Percentiles rank a stretch among this genome's conserved stretches.
Evolutionary conservation across 2,113 vertebrate genomes (phyloP).

Genomic region (Xenotilapia caudafasciata): DNA sequence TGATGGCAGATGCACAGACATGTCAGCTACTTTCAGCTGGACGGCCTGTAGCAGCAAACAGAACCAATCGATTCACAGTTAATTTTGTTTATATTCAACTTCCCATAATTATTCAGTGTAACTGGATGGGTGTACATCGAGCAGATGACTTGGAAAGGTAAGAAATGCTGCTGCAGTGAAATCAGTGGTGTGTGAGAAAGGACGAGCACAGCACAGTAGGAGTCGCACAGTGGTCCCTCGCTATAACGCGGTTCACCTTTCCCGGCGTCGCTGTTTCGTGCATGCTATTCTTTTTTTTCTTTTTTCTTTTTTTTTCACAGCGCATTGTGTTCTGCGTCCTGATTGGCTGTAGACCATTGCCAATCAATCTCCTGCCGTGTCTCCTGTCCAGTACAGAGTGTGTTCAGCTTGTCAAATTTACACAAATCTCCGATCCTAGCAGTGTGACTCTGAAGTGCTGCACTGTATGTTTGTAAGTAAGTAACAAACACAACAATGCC

Average conservation of each 20-base stretch:
- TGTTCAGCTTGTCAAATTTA: not conserved
- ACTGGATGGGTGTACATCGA: not conserved
- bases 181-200: too few relatives aligned
- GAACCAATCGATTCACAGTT: not conserved
- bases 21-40: not conserved
- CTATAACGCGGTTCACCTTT: not conserved
- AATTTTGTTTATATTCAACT: not conserved
- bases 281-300: not conserved
- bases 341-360: not conserved
- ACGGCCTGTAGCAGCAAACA: not conserved
- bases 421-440: not conserved
- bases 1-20: not conserved
- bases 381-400: not conserved
- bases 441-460: not conserved
- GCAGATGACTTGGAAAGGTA: not conserved
- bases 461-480: not conserved
- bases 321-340: not conserved
- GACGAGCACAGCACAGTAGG: not conserved
- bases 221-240: accelerated
- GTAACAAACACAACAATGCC: not conserved
- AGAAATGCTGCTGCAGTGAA: too few relatives aligned
- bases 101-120: not conserved
- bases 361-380: not conserved
- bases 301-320: not conserved
- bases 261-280: accelerated